Evolutionary conservation across 2,888 invertebrate species (phyloP).

Genomic region (Chymomyza amoena): DNA sequence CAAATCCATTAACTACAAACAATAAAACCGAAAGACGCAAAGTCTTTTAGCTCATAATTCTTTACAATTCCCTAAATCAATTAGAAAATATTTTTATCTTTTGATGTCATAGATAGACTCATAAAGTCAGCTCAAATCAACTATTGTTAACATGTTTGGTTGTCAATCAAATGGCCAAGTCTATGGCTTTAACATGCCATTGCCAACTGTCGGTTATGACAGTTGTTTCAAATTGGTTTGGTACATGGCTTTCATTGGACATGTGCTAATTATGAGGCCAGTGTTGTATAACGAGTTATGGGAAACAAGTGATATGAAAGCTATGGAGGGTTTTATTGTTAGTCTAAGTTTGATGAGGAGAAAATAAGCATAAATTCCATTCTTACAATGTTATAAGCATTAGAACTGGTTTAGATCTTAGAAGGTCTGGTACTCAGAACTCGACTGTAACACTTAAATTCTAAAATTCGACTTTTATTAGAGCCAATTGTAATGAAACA

Average conservation of each 20-base stretch:
- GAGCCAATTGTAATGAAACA: too few relatives aligned
- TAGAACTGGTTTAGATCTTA: too few relatives aligned
- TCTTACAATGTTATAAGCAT: too few relatives aligned
- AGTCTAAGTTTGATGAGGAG: too few relatives aligned
- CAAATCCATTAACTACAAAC: conserved; percentile 62
- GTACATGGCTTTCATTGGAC: conserved; percentile 56
- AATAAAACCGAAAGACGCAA: conserved; percentile 24
- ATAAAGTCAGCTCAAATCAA: conserved; percentile 49
- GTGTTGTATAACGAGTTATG: conserved; percentile 28
- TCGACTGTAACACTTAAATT: too few relatives aligned
- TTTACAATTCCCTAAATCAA: conserved; percentile 48
- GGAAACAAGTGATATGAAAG: conserved; percentile 20
- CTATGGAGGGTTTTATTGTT: background rate
- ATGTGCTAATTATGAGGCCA: conserved; percentile 60
- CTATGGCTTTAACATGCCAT: conserved; percentile 34
- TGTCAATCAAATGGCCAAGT: conserved; percentile 7
- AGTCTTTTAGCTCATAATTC: conserved; percentile 14
- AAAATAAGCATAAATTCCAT: too few relatives aligned
- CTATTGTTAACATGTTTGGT: conserved; percentile 23
- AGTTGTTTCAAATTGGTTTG: conserved; percentile 47
- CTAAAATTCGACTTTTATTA: too few relatives aligned
- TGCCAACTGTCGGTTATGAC: conserved; percentile 44
- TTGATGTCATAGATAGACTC: conserved; percentile 58
- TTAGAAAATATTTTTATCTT: conserved; percentile 59
- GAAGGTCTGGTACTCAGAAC: too few relatives aligned